A percentile compares a stretch with the other conserved stretches of the same genome.
These are phyloP conservation scores for Dorcus parallelipipedus DNA, from an alignment of 2,888 invertebrate genomes.

Conservation along the genomic window DNA sequence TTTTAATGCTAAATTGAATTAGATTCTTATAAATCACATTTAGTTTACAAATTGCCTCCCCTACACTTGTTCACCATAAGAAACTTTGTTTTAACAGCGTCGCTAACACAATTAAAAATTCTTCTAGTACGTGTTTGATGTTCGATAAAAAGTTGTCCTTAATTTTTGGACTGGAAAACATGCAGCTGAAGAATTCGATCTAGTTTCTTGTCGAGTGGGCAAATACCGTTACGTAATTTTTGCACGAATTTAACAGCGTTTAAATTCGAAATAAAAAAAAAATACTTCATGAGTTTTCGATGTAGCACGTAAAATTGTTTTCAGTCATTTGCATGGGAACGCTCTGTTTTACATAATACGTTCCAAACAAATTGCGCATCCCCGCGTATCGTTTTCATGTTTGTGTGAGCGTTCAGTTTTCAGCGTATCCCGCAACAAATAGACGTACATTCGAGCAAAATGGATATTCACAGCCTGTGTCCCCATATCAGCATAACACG, in stretches of 20 bases:
- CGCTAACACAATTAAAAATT: too few relatives aligned
- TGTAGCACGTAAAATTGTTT: neutral
- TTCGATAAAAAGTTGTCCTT: neutral
- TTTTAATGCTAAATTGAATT: too few relatives aligned
- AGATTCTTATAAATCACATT: too few relatives aligned
- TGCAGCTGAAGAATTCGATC: neutral
- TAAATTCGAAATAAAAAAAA: too few relatives aligned
- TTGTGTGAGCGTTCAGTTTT: neutral
- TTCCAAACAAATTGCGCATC: neutral
- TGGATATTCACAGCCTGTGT: constrained; percentile 1
- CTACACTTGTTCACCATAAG: too few relatives aligned
- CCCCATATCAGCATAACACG: constrained; percentile 14
- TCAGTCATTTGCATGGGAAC: neutral
- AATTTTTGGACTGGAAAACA: neutral
- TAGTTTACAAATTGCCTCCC: too few relatives aligned
- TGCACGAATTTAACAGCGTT: neutral
- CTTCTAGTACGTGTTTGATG: too few relatives aligned
- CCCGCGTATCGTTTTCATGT: neutral
- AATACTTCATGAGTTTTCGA: too few relatives aligned
- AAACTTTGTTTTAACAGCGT: too few relatives aligned
- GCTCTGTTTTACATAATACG: too few relatives aligned
- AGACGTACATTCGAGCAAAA: neutral
- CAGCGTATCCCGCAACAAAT: neutral
- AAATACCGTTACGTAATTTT: neutral
- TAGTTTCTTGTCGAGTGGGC: neutral